These are phyloP conservation scores for Polyploca ridens DNA, from an alignment of 2,888 invertebrate species.

Conservation along the genomic window DNA sequence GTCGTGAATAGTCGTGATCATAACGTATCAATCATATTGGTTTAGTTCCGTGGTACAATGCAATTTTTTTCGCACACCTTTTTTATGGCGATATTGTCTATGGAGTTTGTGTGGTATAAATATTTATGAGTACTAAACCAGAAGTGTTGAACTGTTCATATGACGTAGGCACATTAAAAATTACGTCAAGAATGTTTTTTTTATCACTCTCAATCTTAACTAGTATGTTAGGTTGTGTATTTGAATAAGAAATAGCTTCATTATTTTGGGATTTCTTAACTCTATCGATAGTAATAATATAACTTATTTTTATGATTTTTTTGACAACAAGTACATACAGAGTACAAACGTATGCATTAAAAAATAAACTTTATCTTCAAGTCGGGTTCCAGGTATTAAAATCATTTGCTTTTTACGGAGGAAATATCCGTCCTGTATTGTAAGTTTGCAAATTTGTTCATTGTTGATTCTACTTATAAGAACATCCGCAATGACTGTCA, in stretches of 20 bases:
- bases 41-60: slow-evolving; percentile 2
- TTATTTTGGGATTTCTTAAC: background rate
- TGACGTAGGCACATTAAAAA: background rate
- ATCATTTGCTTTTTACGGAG: no score
- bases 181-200: background rate
- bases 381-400: no score
- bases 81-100: slow-evolving; percentile 11
- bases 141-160: slow-evolving; percentile 18
- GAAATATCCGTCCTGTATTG: no score
- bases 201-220: background rate
- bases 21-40: slow-evolving; percentile 1
- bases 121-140: slow-evolving; percentile 32
- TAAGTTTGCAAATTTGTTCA: background rate
- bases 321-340: no score
- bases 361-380: no score
- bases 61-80: slow-evolving; percentile 2
- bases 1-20: background rate
- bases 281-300: no score
- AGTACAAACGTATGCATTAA: no score
- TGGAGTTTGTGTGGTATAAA: slow-evolving; percentile 23
- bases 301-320: no score
- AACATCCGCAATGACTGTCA: background rate
- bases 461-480: background rate
- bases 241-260: background rate
- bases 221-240: background rate